Evolutionary conservation across 2,888 invertebrate species (phyloP), one percentile per base, ranked within the genome.

Genomic region (Punctoribates punctum): DNA sequence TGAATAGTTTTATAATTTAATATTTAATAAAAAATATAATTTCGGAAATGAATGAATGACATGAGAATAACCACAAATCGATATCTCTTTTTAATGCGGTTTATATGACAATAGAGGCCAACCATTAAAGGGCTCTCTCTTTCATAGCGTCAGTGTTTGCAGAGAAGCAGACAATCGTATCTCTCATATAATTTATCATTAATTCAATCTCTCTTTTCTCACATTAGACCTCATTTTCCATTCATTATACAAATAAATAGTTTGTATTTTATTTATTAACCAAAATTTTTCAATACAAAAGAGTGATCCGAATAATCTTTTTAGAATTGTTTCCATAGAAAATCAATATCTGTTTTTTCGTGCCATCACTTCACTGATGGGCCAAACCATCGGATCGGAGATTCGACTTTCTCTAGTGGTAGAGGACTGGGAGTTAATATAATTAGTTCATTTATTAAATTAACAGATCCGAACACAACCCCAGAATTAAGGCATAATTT

Each of bases 141-240:
- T 15, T 27, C 23, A 27, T 8, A 27, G 25, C 29, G 15, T 25
- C 13, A 62, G 29, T 23, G 54, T 25, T 23, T 20, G n/a, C 54
- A 9, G 54, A 20, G 17, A 65, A 8, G n/a, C 15, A 34, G 27
- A 65, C 65, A 65, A 65, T 65, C 20, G 65, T 65, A 65, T 65
- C 65, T 65, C 65, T 34, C n/a, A 34, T 34, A 65, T 34, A 65
- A 65, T 65, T 65, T 65, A 65, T 34, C 34, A 23, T 34, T 34
- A 65, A 65, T 65, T 65, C 65, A 65, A 65, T 65, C 65, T 62
- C 62, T 60, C n/a, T 65, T 65, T 65, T 38, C 29, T 51, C 20
- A 20, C 23, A 57, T 57, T 57, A 57, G 17, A 57, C 29, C 38
- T 65, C 29, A 65, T 65, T 34, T 65, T 34, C 65, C 60, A 60